Base-by-base conservation (phyloP, 1,140 invertebrate species). In the Ceratitis capitata region DNA sequence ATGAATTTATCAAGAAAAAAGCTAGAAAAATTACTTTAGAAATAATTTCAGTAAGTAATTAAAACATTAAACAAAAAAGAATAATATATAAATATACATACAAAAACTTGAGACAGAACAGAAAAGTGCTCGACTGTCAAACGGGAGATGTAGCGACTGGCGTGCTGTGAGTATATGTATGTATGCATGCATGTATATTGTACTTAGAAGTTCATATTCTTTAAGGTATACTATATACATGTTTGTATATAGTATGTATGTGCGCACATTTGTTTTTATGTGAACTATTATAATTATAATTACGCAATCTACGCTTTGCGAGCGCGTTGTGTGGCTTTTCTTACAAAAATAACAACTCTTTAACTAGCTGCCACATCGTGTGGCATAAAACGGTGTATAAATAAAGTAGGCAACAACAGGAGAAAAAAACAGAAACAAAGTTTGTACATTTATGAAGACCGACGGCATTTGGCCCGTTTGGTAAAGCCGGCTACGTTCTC, bases 391-490 rank as follows among this genome's bases (percentile, higher is more conserved):
- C 58, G 3, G 12, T 23, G 10, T n/a, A 29, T 64, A 69, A 69
- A 6, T n/a, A 7, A 5, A 7, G 6, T 19, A 26, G 1, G 35
- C 14, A 69, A 69, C 32, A 39, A 39, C 10, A 69, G 42, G 2
- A 49, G 16, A 49, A 56, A 6, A 12, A 56, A 56, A 56, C 19
- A 0, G 19, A 3, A 6, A 56, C 9, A 1, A 56, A 56, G 4
- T 3, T 26, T 23, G 9, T 26, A n/a, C 32, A 64, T 64, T 26
- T 64, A 32, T 64, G 58, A 64, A 12, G 39, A 23, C 69, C 69
- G 69, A n/a, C 69, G 69, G 69, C 69, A 78, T 78, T 78, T 78
- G 39, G 69, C 69, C 69, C 39, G 69, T 42, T 78, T 78, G 42
- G 69, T 78, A 47, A 78, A 78, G 69, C 39, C 32, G 19, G n/a